Base-by-base conservation (phyloP, 2,797 vertebrate genomes). In the Tokudaia muenninki region DNA sequence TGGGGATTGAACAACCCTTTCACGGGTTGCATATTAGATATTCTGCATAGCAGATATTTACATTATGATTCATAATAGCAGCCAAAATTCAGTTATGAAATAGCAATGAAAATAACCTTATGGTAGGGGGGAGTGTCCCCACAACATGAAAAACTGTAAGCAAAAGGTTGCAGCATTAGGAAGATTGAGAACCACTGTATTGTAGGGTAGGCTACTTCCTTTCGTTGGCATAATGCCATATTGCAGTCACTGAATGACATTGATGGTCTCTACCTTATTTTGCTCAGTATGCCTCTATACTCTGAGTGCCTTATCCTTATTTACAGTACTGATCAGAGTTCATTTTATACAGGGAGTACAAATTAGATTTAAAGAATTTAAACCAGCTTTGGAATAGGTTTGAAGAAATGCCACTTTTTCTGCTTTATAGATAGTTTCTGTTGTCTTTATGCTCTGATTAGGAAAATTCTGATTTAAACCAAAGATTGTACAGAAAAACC, bases 341-440 rank as follows among this genome's bases (percentile, higher is more conserved):
- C 41, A 70, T 78, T n/a, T 90, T 78, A 84, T 41, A 24, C 16
- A 80, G 26, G 14, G 80, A 26, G 72, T 92, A 31, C 37, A 57
- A 92, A 29, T 47, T 75, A 81, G 63, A 34, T 92, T 74, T 57
- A 84, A 95, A 89, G 77, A 21, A 65, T 91, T 92, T 94, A 78
- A 93, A 57, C 34, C 61, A 80, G 87, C 72, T 80, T 87, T 94
- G 96, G 41, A 91, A 55, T 61, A 87, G 55, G 26, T 47, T 88
- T 87, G 87, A 37, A 74, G 79, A 67, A 90, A 86, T 47, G 12
- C 19, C 75, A 8, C 2, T 12, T 92, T 57, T 74, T 19, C 29
- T n/a, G 2, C 24, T 77, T 84, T 72, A 8, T 47, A 80, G 29
- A 50, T 82, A n/a, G 12, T 31, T 87, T 96, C n/a, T 95, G 31